Evolutionary conservation across 2,797 vertebrate genomes (phyloP), one percentile per base, ranked within the genome.

Genomic region (Pachyuromys duprasi): DNA sequence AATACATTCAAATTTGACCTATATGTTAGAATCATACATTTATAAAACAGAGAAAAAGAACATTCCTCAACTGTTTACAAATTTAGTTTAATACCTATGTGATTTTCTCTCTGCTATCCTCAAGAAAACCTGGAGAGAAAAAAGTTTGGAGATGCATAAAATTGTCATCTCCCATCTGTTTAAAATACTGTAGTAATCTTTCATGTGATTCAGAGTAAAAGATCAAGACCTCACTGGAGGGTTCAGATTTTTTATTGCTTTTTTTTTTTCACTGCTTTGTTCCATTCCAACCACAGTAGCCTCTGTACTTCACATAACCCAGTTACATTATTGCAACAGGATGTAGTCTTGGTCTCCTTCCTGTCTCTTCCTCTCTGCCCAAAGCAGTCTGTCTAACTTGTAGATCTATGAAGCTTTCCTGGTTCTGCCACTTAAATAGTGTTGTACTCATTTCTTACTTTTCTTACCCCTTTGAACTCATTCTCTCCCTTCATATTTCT

Each of bases 191-290:
- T 13, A 31, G 1, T 62, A 20, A 11, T 45, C 53, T 82, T 36
- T 91, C 42, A 39, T 67, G 28, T 90, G 18, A 79, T 70, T 91
- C 76, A 72, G 31, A 57, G 28, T n/a, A 65, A 89, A 86, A 93
- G 36, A 45, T 33, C 26, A 65, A 63, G 20, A 28, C 24, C 13
- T 69, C 45, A 81, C 20, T 88, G 15, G 36, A 28, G 20, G 2
- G 28, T 45, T 1, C 3, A n/a, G 33, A 26, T 14, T 45, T 20
- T 5, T 1, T 72, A 36, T 33, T 69, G 49, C 49, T 92, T 76
- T n/a, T 49, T 20, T 81, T 3, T 28, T n/a, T 11, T 2, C 18
- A 26, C n/a, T 76, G 33, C 49, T 76, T 81, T 36, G 65, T 42
- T 36, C 17, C 3, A 31, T 42, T 90, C 36, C 33, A 84, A 26